A percentile compares a stretch with the other conserved stretches of the same genome.
These are phyloP conservation scores for Drosophila algonquin DNA, from an alignment of 2,888 invertebrate species.

Conservation along the genomic window DNA sequence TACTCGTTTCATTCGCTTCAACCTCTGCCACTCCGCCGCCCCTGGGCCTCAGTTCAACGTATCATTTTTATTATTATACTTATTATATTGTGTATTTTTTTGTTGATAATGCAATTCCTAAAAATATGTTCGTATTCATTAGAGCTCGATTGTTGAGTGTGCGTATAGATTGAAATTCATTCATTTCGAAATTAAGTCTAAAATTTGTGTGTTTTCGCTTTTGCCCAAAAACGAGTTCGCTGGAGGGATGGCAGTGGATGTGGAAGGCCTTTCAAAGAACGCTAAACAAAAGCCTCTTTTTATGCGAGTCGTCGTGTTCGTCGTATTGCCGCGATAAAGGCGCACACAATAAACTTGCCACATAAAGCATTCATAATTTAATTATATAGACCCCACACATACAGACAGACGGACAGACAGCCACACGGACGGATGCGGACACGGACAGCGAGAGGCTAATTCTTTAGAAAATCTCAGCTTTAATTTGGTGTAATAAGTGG, in stretches of 20 bases:
- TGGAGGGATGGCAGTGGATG: neutral
- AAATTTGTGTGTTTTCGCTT: conserved; percentile 44
- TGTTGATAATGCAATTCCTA: conserved; percentile 39
- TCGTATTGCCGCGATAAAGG: conserved; percentile 49
- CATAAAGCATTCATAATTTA: conserved; percentile 77
- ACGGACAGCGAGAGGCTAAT: conserved; percentile 43
- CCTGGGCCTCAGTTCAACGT: conserved; percentile 39
- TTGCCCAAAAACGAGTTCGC: conserved; percentile 58
- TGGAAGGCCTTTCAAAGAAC: conserved; percentile 52
- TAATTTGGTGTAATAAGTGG: conserved; percentile 68
- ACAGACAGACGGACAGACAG: conserved; percentile 21
- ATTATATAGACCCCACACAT: conserved; percentile 60
- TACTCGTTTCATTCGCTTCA: conserved; percentile 55
- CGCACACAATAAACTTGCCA: conserved; percentile 68
- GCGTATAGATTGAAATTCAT: conserved; percentile 45
- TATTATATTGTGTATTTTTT: conserved; percentile 27
- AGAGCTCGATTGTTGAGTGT: conserved; percentile 62
- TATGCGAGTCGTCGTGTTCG: conserved; percentile 25
- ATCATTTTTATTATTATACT: conserved; percentile 46
- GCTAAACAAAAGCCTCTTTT: conserved; percentile 54
- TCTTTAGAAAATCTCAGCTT: conserved; percentile 66
- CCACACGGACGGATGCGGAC: conserved; percentile 8
- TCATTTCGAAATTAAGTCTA: conserved; percentile 47
- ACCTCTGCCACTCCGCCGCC: neutral
- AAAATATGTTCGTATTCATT: conserved; percentile 65